phyloP scores from a whole-genome alignment of 2,888 invertebrate genomes.

The Petrolisthes cinctipes region DNA sequence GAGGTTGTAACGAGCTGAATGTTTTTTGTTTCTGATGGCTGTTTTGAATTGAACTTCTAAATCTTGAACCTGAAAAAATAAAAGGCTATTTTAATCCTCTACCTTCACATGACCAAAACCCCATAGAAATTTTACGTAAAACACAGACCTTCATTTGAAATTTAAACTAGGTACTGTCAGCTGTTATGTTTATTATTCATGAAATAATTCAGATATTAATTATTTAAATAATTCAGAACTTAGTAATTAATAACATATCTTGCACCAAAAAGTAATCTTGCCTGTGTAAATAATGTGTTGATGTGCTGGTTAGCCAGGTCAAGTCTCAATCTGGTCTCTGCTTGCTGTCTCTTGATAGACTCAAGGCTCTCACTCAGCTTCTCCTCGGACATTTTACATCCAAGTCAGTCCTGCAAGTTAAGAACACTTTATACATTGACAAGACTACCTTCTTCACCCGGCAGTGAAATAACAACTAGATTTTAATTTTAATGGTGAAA shows the following conservation, averaged over 20 bases:
- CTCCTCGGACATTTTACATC: conserved; percentile 45
- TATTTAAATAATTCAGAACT: background rate
- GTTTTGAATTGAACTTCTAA: conserved; percentile 54
- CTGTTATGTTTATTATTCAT: background rate
- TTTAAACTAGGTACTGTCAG: background rate
- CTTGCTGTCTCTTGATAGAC: conserved; percentile 44
- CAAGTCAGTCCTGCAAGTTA: background rate
- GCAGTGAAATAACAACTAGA: no score
- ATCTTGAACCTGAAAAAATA: conserved; percentile 44
- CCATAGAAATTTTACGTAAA: background rate
- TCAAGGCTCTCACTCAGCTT: conserved; percentile 27
- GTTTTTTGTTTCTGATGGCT: conserved; percentile 51
- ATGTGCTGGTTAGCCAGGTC: conserved; percentile 51
- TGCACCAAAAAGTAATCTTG: background rate
- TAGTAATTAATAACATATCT: background rate
- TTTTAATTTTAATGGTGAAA: no score
- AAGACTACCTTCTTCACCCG: no score
- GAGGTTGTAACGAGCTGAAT: conserved; percentile 54
- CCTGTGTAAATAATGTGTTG: conserved; percentile 46
- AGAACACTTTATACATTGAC: background rate
- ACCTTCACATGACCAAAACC: background rate
- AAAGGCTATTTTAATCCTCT: background rate
- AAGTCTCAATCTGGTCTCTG: conserved; percentile 37
- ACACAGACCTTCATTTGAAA: background rate
- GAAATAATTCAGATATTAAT: background rate